Percentiles rank a stretch among this genome's conserved stretches.
phyloP scores from a whole-genome alignment of 1,140 invertebrate genomes.

The Sycophaga agraensis region DNA sequence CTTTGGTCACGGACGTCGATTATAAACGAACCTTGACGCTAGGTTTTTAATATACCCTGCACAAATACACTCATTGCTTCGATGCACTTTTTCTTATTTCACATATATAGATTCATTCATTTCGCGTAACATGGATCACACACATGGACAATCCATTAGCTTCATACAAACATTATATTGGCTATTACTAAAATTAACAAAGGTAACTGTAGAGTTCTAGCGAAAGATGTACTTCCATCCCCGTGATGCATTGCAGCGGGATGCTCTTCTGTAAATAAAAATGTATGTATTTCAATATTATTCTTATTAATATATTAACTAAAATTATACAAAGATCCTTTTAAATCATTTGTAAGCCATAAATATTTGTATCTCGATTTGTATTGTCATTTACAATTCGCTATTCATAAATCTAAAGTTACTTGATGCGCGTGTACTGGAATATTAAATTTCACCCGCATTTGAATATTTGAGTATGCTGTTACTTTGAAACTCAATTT shows the following conservation, averaged over 20 bases:
- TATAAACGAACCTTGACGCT: slow-evolving; percentile 30
- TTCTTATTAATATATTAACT: too few species aligned
- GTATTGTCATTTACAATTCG: too few species aligned
- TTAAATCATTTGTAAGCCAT: too few species aligned
- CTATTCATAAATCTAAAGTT: too few species aligned
- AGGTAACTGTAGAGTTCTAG: slow-evolving; percentile 32
- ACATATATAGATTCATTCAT: neutral
- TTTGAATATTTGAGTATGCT: too few species aligned
- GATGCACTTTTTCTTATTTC: neutral
- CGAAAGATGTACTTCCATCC: slow-evolving; percentile 43
- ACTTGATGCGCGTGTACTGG: too few species aligned
- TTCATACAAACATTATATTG: slow-evolving; percentile 45
- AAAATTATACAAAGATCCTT: too few species aligned
- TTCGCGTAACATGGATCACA: neutral
- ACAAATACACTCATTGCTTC: slow-evolving; percentile 1
- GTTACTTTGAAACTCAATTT: too few species aligned
- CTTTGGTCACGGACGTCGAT: slow-evolving; percentile 45
- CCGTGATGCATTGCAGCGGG: slow-evolving; percentile 59
- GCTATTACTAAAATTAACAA: slow-evolving; percentile 45
- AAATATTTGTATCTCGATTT: too few species aligned
- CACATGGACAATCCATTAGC: neutral
- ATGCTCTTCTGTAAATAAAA: slow-evolving; percentile 53
- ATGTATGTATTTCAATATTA: too few species aligned
- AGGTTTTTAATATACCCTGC: slow-evolving; percentile 20
- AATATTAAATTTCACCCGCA: too few species aligned